Conservation (phyloP, 2,113 vertebrate species). For the Vulpes vulpes region DNA sequence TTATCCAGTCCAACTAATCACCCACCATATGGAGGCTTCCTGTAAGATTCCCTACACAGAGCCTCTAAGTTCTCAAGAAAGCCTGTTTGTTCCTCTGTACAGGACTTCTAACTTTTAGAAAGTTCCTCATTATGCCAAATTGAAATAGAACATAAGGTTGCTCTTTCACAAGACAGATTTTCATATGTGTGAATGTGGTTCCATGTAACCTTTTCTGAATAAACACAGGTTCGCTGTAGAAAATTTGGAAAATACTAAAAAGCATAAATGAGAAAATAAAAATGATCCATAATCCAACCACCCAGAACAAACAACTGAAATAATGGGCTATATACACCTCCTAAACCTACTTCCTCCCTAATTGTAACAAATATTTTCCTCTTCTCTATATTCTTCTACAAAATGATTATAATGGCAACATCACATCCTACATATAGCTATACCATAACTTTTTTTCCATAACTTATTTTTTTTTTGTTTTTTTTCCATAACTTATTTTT, state of each 20-base stretch:
- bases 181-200: not conserved
- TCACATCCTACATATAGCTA: not conserved
- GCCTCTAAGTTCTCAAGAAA: not conserved
- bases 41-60: not conserved
- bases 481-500: not conserved
- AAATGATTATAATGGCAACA: not conserved
- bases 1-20: not conserved
- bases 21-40: not conserved
- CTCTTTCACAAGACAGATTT: not conserved
- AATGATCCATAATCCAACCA: not conserved
- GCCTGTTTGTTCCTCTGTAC: not conserved
- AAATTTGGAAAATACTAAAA: not conserved
- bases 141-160: not conserved
- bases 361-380: not conserved
- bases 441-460: not conserved
- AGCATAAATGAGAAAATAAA: constrained; percentile 10
- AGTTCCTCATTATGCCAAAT: not conserved
- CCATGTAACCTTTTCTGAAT: not conserved
- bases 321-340: not conserved
- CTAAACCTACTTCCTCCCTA: not conserved
- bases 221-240: not conserved
- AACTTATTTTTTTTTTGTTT: constrained; percentile 46
- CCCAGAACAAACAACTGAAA: not conserved
- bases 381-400: not conserved
- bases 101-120: not conserved